These are phyloP conservation scores for Dasypolia templi DNA, from an alignment of 2,888 invertebrate species.

Conservation along the genomic window DNA sequence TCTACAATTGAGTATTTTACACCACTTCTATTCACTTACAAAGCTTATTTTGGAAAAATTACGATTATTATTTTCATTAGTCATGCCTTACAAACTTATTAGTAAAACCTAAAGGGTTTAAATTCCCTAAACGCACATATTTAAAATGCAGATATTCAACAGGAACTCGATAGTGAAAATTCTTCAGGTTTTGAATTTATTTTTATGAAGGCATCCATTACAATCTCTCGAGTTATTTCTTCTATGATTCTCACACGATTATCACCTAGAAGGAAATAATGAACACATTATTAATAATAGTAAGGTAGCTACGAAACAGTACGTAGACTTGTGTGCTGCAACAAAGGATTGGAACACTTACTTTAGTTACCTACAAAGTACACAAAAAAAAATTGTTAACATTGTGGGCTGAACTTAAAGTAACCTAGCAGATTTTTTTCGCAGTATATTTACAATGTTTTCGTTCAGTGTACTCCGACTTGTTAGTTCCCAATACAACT, in stretches of 20 bases:
- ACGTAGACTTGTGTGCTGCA: not conserved
- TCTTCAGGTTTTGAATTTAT: constrained; percentile 34
- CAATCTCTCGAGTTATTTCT: constrained; percentile 22
- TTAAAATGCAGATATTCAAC: constrained; percentile 28
- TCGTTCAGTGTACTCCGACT: not conserved
- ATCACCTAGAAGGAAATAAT: constrained; percentile 22
- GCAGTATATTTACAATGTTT: not conserved
- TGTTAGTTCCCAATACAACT: constrained; percentile 15
- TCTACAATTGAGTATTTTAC: not conserved
- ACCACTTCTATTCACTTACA: not conserved
- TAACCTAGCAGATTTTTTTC: not conserved
- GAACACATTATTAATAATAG: not conserved
- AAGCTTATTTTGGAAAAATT: not conserved
- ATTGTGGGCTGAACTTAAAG: not conserved
- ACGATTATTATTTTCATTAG: not conserved
- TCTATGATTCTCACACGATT: constrained; percentile 16
- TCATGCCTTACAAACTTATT: not conserved
- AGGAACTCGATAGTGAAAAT: constrained; percentile 12
- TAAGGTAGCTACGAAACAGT: not conserved
- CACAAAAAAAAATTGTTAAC: not conserved
- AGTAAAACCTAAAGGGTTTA: not conserved
- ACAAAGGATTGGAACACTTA: too few relatives aligned
- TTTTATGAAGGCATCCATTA: constrained; percentile 43
- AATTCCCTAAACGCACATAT: constrained; percentile 19
- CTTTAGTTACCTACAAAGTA: not conserved